phyloP scores from a whole-genome alignment of 2,888 invertebrate species.

The Pheosia tremula region DNA sequence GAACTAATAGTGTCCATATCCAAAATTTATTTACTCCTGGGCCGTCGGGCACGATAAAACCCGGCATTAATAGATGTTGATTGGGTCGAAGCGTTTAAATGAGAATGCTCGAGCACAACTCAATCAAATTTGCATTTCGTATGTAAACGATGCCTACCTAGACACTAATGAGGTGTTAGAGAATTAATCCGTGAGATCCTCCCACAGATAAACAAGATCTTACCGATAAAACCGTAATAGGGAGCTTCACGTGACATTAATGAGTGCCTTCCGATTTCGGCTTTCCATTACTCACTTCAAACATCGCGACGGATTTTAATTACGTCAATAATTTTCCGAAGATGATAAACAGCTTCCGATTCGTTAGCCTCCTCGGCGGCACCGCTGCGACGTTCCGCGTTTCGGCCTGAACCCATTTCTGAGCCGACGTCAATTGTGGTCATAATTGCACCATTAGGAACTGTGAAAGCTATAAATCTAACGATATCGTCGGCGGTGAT shows the following conservation, averaged over 20 bases:
- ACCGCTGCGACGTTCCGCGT: conserved; percentile 15
- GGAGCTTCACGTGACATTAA: conserved; percentile 57
- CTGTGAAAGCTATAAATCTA: conserved; percentile 76
- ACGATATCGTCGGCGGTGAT: conserved; percentile 60
- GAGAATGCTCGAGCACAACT: conserved; percentile 69
- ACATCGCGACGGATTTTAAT: conserved; percentile 46
- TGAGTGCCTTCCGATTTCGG: conserved; percentile 66
- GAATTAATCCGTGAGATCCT: conserved; percentile 75
- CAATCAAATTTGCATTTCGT: conserved; percentile 77
- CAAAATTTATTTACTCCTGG: conserved; percentile 67
- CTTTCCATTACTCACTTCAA: conserved; percentile 44
- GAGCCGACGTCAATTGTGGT: conserved; percentile 54
- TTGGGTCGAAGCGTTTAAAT: conserved; percentile 60
- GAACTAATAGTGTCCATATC: conserved; percentile 57
- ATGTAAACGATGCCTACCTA: conserved; percentile 63
- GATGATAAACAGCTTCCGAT: conserved; percentile 49
- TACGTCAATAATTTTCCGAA: conserved; percentile 42
- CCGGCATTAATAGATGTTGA: conserved; percentile 65
- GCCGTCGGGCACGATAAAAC: conserved; percentile 55
- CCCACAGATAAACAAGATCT: conserved; percentile 65
- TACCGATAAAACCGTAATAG: conserved; percentile 61
- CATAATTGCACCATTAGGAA: conserved; percentile 70
- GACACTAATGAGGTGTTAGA: conserved; percentile 80
- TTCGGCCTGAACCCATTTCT: conserved; percentile 33
- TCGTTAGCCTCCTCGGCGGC: conserved; percentile 34